Percentiles rank a stretch among this genome's conserved stretches.
These are phyloP conservation scores for Diabrotica balteata DNA, from an alignment of 2,888 invertebrate genomes.

Conservation along the genomic window DNA sequence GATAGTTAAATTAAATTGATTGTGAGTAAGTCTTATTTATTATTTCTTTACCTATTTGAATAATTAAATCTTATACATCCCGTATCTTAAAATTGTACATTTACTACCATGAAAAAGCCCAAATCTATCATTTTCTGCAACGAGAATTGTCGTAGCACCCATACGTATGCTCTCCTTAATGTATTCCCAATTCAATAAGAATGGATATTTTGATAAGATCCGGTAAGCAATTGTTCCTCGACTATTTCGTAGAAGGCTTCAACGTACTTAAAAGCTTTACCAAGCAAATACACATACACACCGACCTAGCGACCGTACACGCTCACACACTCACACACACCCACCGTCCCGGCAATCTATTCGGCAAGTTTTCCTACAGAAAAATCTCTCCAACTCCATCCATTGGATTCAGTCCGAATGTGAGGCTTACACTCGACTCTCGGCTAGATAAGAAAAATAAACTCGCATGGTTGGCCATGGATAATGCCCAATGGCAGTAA, in stretches of 20 bases:
- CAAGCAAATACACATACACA: constrained; percentile 18
- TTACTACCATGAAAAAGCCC: too few species aligned
- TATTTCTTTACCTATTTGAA: too few species aligned
- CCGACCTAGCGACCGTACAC: constrained; percentile 14
- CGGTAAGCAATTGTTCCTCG: background rate
- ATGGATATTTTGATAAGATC: too few species aligned
- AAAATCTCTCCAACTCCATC: constrained; percentile 18
- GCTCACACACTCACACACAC: constrained; percentile 14
- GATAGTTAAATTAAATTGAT: too few species aligned
- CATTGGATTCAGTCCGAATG: constrained; percentile 22
- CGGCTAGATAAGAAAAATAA: constrained; percentile 36
- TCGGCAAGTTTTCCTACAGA: constrained; percentile 26
- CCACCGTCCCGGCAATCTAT: constrained; percentile 28
- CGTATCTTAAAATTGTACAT: too few species aligned
- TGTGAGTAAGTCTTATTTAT: too few species aligned
- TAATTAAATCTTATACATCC: too few species aligned
- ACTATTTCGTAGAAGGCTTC: background rate
- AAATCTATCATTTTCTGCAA: too few species aligned
- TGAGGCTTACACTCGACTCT: constrained; percentile 29
- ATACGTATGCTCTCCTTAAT: too few species aligned
- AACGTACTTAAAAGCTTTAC: constrained; percentile 17
- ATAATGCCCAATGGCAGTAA: constrained; percentile 32
- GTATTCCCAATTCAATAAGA: too few species aligned
- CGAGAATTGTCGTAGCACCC: too few species aligned
- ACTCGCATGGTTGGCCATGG: constrained; percentile 31